Evolutionary conservation across 2,113 vertebrate species (phyloP).

Genomic region (Scopus umbretta): DNA sequence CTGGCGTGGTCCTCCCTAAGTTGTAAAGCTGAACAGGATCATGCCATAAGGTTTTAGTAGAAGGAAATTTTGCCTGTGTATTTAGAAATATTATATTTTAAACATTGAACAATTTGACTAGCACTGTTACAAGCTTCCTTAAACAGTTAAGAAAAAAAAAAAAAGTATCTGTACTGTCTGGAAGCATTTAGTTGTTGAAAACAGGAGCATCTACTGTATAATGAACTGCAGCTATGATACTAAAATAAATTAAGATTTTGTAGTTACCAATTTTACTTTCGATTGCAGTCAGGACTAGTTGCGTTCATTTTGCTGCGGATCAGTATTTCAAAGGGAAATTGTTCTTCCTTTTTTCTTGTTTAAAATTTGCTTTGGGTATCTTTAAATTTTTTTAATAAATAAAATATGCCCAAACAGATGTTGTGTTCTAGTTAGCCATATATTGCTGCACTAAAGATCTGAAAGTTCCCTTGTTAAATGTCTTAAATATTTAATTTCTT

Average conservation of each 20-base stretch:
- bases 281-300: constrained; percentile 36
- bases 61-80: not conserved
- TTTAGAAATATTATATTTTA: not conserved
- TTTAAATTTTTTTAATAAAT: constrained; percentile 21
- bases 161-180: not conserved
- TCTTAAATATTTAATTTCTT: constrained; percentile 44
- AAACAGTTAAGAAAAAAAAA: not conserved
- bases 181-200: constrained; percentile 29
- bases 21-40: not conserved
- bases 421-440: constrained; percentile 12
- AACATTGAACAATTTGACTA: not conserved
- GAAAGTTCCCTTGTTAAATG: constrained; percentile 10
- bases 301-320: not conserved
- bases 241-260: constrained; percentile 20
- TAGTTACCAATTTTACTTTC: constrained; percentile 14
- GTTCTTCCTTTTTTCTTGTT: not conserved
- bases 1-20: not conserved
- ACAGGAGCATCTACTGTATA: constrained; percentile 9
- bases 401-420: constrained; percentile 28
- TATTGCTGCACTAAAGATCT: constrained; percentile 26
- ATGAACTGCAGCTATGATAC: not conserved
- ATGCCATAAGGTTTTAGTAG: not conserved
- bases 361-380: not conserved
- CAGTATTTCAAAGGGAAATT: not conserved
- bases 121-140: not conserved